Percentiles rank a stretch among this genome's conserved stretches.
Evolutionary conservation across 2,888 invertebrate species (phyloP).

Genomic region (Apotomis betuletana): DNA sequence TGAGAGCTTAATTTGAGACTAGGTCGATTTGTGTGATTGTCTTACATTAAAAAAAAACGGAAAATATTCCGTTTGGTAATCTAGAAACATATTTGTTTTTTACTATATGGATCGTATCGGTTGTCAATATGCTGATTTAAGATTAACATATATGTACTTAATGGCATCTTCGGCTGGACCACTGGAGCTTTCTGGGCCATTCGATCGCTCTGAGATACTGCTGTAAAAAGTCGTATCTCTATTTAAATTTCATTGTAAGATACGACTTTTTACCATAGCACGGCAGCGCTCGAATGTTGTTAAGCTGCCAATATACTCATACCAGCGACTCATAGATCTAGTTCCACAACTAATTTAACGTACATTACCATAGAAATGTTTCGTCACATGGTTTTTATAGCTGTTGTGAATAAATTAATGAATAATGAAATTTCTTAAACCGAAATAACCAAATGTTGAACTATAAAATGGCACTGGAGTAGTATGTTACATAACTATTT

Average conservation of each 20-base stretch:
- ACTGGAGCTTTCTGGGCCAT: slow-evolving; percentile 11
- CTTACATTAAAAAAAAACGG: no score
- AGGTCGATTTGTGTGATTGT: no score
- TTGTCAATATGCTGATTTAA: background rate
- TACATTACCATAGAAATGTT: slow-evolving; percentile 33
- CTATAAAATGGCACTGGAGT: slow-evolving; percentile 24
- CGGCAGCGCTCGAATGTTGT: background rate
- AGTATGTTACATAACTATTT: slow-evolving; percentile 29
- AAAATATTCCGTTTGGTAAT: no score
- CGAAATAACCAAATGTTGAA: slow-evolving; percentile 2
- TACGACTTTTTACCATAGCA: no score
- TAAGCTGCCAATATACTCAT: slow-evolving; percentile 15
- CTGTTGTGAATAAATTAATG: slow-evolving; percentile 29
- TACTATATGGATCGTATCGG: background rate
- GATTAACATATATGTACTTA: background rate
- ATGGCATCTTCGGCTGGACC: background rate
- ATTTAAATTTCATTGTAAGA: no score
- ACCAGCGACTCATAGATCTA: slow-evolving; percentile 20
- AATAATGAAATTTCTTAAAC: slow-evolving; percentile 11
- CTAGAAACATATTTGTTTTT: no score
- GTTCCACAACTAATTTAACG: slow-evolving; percentile 24
- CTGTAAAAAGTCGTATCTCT: background rate
- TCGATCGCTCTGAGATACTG: background rate
- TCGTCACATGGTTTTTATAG: slow-evolving; percentile 29
- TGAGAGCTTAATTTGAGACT: no score